Conservation (phyloP, 2,888 invertebrate species). For the Apotomis turbidana region DNA sequence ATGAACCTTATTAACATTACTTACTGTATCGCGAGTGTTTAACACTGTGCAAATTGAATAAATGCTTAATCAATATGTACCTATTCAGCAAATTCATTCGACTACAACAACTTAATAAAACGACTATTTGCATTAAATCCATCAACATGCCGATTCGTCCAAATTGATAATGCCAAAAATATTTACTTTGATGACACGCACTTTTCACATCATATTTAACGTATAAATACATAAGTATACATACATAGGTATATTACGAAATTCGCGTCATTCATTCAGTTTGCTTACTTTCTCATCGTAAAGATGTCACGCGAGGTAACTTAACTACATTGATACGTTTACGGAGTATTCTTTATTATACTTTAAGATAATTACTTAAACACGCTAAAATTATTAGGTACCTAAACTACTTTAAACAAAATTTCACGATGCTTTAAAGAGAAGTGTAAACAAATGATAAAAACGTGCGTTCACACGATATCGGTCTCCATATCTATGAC, state of each 20-base stretch:
- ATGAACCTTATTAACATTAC: neutral
- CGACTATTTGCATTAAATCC: neutral
- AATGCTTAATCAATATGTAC: neutral
- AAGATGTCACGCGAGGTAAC: slow-evolving; percentile 26
- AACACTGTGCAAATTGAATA: neutral
- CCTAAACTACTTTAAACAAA: too few species aligned
- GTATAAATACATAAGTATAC: slow-evolving; percentile 10
- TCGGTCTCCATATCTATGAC: neutral
- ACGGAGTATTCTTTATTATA: neutral
- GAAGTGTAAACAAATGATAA: slow-evolving; percentile 12
- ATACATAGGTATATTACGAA: slow-evolving; percentile 24
- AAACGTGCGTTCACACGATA: neutral
- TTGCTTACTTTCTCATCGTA: slow-evolving; percentile 32
- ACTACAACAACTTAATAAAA: neutral
- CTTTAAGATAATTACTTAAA: too few species aligned
- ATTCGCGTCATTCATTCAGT: slow-evolving; percentile 26
- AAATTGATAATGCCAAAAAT: neutral
- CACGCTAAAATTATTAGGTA: too few species aligned
- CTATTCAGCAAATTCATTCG: neutral
- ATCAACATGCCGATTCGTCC: neutral
- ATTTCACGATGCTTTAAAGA: too few species aligned
- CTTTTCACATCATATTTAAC: neutral
- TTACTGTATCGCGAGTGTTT: neutral
- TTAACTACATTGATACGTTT: neutral
- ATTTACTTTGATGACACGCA: neutral